These are phyloP conservation scores for Mesorhabditis spiculigera DNA, from an alignment of 2,888 invertebrate genomes.

Conservation along the genomic window DNA sequence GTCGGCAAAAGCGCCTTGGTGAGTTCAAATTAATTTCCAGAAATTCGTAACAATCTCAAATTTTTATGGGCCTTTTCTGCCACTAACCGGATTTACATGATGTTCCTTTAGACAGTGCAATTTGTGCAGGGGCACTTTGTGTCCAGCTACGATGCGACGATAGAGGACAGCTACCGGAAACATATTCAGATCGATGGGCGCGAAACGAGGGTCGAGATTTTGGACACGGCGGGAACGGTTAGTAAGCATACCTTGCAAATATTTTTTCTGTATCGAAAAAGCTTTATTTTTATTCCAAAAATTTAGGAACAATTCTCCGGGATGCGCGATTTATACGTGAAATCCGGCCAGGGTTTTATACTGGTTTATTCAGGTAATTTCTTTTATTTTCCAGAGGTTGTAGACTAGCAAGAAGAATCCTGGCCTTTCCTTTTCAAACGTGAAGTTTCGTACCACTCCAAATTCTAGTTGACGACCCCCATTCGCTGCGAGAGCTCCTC, in stretches of 20 bases:
- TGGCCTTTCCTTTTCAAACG: background rate
- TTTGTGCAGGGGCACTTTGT: conserved; percentile 98
- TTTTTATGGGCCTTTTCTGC: background rate
- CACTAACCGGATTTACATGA: background rate
- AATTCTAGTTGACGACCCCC: background rate
- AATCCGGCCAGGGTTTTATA: conserved; percentile 98
- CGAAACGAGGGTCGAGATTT: conserved; percentile 97
- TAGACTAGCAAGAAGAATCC: conserved; percentile 73
- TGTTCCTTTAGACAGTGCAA: conserved; percentile 75
- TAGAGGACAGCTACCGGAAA: conserved; percentile 98
- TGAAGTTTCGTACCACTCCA: background rate
- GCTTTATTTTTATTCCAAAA: background rate
- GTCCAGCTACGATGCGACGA: conserved; percentile 96
- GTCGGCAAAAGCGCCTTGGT: conserved; percentile 93
- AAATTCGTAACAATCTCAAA: too few relatives aligned
- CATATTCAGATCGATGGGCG: conserved; percentile 98
- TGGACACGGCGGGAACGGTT: conserved; percentile 97
- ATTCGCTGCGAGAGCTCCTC: background rate
- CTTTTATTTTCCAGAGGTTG: conserved; percentile 89
- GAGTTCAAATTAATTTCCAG: conserved; percentile 1
- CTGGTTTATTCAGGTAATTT: conserved; percentile 80
- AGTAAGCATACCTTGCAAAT: conserved; percentile 46
- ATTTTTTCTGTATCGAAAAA: too few relatives aligned
- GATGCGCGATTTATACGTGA: conserved; percentile 99
- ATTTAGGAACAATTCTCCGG: conserved; percentile 91